These are phyloP conservation scores for Apodemia mormo DNA, from an alignment of 2,888 invertebrate species.

Conservation along the genomic window DNA sequence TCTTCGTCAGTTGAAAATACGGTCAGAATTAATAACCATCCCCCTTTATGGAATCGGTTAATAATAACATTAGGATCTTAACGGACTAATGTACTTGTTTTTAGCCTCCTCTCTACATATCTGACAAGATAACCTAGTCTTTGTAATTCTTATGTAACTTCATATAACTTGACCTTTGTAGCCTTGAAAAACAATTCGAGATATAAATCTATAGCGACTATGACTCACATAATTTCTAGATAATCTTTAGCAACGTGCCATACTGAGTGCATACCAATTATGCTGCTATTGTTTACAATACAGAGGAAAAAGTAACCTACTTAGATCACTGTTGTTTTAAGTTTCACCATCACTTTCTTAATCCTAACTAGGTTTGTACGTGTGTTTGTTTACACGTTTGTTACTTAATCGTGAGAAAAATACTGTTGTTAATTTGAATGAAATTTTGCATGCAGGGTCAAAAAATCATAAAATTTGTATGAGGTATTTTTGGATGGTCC, in stretches of 20 bases:
- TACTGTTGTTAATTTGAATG: no score
- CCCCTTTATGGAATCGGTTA: no score
- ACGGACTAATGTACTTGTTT: no score
- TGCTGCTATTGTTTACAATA: not conserved
- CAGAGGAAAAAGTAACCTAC: constrained; percentile 1
- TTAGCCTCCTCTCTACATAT: no score
- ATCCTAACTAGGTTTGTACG: no score
- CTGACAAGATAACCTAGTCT: no score
- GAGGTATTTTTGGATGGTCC: no score
- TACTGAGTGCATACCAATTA: not conserved
- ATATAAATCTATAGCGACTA: constrained; percentile 5
- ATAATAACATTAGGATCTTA: no score
- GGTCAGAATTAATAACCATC: no score
- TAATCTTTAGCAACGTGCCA: not conserved
- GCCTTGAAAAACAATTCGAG: not conserved
- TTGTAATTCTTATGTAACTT: not conserved
- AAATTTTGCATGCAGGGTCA: no score
- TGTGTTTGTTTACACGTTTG: not conserved
- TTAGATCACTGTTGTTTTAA: not conserved
- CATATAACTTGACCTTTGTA: not conserved
- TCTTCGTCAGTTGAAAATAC: no score
- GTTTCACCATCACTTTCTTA: not conserved
- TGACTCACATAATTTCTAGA: not conserved
- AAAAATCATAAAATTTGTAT: no score
- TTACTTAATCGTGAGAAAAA: not conserved